Base-by-base conservation (phyloP, 2,797 vertebrate genomes). In the Pristis pectinata region DNA sequence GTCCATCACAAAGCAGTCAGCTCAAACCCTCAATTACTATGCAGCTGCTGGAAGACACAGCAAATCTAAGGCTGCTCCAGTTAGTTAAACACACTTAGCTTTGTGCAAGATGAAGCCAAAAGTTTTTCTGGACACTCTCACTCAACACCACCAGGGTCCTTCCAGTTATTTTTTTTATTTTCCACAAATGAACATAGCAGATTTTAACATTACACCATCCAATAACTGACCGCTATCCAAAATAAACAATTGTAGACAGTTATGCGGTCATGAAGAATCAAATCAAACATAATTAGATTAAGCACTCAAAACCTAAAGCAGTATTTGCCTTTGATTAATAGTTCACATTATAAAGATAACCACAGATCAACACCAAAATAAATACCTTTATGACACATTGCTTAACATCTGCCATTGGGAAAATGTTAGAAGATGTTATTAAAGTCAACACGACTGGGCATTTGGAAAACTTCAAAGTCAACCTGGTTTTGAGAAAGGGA, bases 11-110 rank as follows among this genome's bases (percentile, higher is more conserved):
- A 37, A 67, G 17, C 8, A 67, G 61, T 87, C 87, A 91, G 61
- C 87, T 91, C 87, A 89, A 15, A 64, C 17, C n/a, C 59, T 91
- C 59, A 64, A 64, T 27, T 67, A 19, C 59, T 41, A 27, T 41
- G 7, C 17, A 67, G 9, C 61, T 91, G 87, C 61, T 91, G 41
- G 61, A 91, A 91, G 37, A 41, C 6, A 30, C 30, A 87, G 34
- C 59, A 61, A 89, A 30, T 34, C 56, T 17, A 34, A n/a, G 34
- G 15, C 17, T 64, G 53, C n/a, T 87, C 83, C 13, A 67, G 59
- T 7, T 37, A 19, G n/a, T n/a, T 91, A n/a, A 91, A 91, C 53
- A 61, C 56, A 89, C 56, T 61, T n/a, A 91, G 87, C n/a, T 91
- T 91, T 91, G 59, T 91, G 17, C 61, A 91, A 22, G n/a, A 64